Base-by-base conservation (phyloP, 2,113 vertebrate species). In the Fulmarus glacialis region DNA sequence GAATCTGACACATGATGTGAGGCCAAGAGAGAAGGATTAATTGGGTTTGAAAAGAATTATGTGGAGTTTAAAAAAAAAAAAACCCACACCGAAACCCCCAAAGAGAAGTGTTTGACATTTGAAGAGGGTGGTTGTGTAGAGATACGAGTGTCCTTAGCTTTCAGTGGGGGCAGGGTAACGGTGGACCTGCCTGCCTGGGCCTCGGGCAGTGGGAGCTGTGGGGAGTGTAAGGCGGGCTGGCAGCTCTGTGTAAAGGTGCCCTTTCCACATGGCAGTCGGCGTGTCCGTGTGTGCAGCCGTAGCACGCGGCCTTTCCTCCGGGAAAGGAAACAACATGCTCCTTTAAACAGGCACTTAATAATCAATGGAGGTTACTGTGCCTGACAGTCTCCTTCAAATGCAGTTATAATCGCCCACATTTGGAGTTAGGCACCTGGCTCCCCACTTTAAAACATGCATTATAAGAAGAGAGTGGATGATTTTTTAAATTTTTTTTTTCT, bases 121-220 rank as follows among this genome's bases (percentile, higher is more conserved):
- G 81, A 29, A 34, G 86, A n/a, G 50, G 18, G 12, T 1, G n/a
- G 36, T 15, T 71, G 32, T 63, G 47, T 6, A 2, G 1, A 30
- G n/a, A 9, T 19, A 12, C 1, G 88, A 18, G 66, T 3, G 6
- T 6, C 55, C 77, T 3, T 0, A 6, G 45, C 72, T 63, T 4
- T 20, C 15, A 1, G 62, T 5, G 62, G 7, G 22, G 5, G 30
- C 82, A 12, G 78, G 48, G 1, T 5, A 0, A 21, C 1, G 1
- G 3, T 4, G n/a, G 59, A 18, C 7, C 59, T 85, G 84, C 68
- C 67, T 6, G 26, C 47, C 58, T 18, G 32, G n/a, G 3, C 34
- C 38, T 22, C 2, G 4, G 55, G 26, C 24, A 2, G 30, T 7
- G 43, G 77, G 67, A 55, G 38, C 75, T 10, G 8, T 12, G 78